These are phyloP conservation scores for Brenthis ino DNA, from an alignment of 2,888 invertebrate genomes.

Conservation along the genomic window DNA sequence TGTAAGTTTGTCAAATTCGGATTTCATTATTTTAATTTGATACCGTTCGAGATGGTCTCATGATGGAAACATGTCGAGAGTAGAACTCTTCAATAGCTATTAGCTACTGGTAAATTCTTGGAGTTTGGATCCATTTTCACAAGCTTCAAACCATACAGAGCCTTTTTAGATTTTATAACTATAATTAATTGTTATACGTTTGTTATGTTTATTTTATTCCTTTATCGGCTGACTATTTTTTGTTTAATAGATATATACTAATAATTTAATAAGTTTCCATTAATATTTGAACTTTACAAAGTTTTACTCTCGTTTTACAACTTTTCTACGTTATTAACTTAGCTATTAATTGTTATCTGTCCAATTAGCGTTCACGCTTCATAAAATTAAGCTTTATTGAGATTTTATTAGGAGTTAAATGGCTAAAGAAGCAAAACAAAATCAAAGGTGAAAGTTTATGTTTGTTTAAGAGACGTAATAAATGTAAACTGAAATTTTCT, in stretches of 20 bases:
- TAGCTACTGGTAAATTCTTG: no score
- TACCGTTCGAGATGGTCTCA: no score
- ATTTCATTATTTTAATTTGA: no score
- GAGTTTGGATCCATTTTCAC: no score
- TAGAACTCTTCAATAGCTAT: no score
- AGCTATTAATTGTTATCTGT: slow-evolving; percentile 10
- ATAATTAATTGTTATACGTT: no score
- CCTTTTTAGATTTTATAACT: no score
- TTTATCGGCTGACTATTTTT: no score
- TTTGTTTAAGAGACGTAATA: slow-evolving; percentile 13
- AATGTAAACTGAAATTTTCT: slow-evolving; percentile 19
- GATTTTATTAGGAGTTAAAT: slow-evolving; percentile 15
- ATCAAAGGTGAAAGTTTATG: slow-evolving; percentile 18
- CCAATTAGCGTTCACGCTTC: slow-evolving; percentile 15
- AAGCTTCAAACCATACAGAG: no score
- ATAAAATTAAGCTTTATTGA: slow-evolving; percentile 17
- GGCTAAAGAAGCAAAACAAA: slow-evolving; percentile 18
- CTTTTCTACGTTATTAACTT: not conserved
- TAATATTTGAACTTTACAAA: not conserved
- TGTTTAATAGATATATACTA: not conserved
- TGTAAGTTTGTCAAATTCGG: no score
- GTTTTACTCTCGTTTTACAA: not conserved
- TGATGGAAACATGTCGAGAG: no score
- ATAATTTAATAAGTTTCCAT: not conserved
- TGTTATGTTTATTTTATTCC: no score